Conservation (phyloP, 2,888 invertebrate genomes). For the Xestia rhomboidea region DNA sequence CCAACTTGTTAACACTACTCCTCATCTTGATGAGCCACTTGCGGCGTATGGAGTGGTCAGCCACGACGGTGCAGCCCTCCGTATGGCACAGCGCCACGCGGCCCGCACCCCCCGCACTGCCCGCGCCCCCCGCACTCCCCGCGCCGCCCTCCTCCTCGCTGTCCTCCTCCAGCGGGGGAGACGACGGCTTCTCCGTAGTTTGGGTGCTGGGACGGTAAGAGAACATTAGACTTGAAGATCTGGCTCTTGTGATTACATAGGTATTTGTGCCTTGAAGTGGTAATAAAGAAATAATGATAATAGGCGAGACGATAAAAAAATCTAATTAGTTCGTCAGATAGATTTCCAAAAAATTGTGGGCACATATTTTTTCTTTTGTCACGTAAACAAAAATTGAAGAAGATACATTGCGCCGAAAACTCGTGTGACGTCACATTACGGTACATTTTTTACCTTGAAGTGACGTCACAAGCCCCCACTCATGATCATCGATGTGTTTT, state of each 20-base stretch:
- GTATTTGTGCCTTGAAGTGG: not conserved
- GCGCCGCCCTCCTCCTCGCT: conserved; percentile 74
- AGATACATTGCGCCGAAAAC: too few species aligned
- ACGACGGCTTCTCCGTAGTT: conserved; percentile 69
- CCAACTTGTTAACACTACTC: conserved; percentile 92
- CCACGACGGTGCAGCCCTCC: conserved; percentile 90
- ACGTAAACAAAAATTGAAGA: too few species aligned
- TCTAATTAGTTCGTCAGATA: too few species aligned
- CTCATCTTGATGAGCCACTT: conserved; percentile 94
- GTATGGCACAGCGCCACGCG: conserved; percentile 91
- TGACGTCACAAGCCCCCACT: too few species aligned
- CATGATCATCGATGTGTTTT: too few species aligned
- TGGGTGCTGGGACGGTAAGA: conserved; percentile 55
- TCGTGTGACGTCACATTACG: too few species aligned
- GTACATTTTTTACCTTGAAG: too few species aligned
- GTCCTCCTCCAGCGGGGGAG: conserved; percentile 77
- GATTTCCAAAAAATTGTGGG: too few species aligned
- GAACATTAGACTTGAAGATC: not conserved
- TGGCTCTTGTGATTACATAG: not conserved
- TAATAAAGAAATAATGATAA: too few species aligned
- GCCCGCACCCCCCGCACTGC: conserved; percentile 46
- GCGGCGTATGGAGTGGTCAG: conserved; percentile 92
- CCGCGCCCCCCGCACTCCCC: conserved; percentile 42
- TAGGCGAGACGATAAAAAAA: too few species aligned
- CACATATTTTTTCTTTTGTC: too few species aligned